Evolutionary conservation across 2,113 vertebrate genomes (phyloP).

Genomic region (Perca schrenkii): DNA sequence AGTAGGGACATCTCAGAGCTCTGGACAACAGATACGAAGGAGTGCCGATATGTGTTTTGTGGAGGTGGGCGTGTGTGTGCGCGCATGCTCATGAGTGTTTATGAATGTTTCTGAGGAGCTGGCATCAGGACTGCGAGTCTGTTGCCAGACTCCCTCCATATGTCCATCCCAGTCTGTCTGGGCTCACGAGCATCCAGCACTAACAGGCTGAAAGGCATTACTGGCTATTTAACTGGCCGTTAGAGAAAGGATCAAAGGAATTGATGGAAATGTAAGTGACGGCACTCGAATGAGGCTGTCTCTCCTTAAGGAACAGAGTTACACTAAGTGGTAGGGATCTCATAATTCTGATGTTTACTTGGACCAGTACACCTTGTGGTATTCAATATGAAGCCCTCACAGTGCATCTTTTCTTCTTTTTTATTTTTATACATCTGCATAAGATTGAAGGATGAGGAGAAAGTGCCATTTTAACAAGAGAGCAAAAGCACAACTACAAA

Average conservation of each 20-base stretch:
- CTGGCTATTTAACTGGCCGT: constrained; percentile 61
- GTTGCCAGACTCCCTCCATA: constrained; percentile 79
- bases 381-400: not conserved
- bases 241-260: constrained; percentile 53
- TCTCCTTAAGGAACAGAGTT: constrained; percentile 44
- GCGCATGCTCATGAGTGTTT: constrained; percentile 32
- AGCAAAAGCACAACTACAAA: not conserved
- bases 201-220: constrained; percentile 69
- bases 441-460: not conserved
- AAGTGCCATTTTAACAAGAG: not conserved
- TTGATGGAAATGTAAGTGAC: constrained; percentile 39
- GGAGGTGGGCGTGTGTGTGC: constrained; percentile 11
- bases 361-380: not conserved
- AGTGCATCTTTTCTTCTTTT: not conserved
- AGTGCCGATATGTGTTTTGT: constrained; percentile 43
- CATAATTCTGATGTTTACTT: constrained; percentile 26
- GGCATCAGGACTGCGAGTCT: constrained; percentile 50
- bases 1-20: constrained; percentile 48
- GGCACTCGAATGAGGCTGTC: constrained; percentile 36
- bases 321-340: constrained; percentile 49
- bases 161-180: constrained; percentile 74
- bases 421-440: not conserved
- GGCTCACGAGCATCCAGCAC: constrained; percentile 60
- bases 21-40: constrained; percentile 19
- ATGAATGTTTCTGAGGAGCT: constrained; percentile 53